Percentiles rank a stretch among this genome's conserved stretches.
Evolutionary conservation across 2,113 vertebrate genomes (phyloP).

Genomic region (Tragulus kanchil): DNA sequence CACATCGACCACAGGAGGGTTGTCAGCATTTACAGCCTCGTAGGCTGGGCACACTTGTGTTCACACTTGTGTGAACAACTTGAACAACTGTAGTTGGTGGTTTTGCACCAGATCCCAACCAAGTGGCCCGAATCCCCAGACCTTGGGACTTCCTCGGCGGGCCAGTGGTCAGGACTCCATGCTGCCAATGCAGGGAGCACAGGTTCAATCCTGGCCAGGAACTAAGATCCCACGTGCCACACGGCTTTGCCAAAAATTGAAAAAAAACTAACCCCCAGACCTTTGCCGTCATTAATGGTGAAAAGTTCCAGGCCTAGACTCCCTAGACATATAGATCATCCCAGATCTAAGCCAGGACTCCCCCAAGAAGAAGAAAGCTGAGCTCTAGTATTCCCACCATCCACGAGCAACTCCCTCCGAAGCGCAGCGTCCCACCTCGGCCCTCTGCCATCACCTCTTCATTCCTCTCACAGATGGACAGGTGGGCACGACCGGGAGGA

Average conservation of each 20-base stretch:
- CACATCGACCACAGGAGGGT: not conserved
- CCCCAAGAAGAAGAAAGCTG: not conserved
- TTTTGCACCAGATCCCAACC: not conserved
- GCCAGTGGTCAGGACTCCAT: not conserved
- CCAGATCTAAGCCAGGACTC: not conserved
- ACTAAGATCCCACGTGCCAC: not conserved
- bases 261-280: not conserved
- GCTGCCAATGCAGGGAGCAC: not conserved
- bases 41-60: not conserved
- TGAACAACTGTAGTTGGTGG: not conserved
- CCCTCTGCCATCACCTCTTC: rapidly evolving
- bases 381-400: not conserved
- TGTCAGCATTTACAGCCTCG: not conserved
- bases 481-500: not conserved
- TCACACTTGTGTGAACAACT: not conserved
- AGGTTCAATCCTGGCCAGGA: not conserved
- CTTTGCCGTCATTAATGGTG: not conserved
- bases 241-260: not conserved
- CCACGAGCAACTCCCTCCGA: not conserved
- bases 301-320: not conserved
- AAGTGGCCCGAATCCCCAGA: not conserved
- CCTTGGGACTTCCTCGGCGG: not conserved
- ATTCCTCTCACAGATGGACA: not conserved
- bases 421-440: not conserved
- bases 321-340: not conserved